A percentile compares a stretch with the other conserved stretches of the same genome.
Evolutionary conservation across 2,888 invertebrate genomes (phyloP).

Genomic region (Subacronicta megacephala): DNA sequence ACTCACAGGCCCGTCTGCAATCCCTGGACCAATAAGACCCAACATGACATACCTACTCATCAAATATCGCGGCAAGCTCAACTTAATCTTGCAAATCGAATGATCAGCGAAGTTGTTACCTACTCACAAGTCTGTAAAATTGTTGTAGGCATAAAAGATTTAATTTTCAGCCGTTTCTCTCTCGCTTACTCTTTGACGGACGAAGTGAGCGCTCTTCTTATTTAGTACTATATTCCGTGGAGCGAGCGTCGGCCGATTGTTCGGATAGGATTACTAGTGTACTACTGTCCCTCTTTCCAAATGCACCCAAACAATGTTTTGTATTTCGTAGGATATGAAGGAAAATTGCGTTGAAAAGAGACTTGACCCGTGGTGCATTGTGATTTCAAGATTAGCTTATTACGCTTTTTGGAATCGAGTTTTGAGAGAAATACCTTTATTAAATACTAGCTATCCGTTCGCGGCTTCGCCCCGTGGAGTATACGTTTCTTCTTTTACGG

Average conservation of each 20-base stretch:
- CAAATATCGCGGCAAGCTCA: no score
- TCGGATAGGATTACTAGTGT: conserved; percentile 63
- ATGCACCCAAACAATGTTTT: conserved; percentile 45
- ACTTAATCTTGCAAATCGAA: no score
- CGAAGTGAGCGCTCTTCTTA: conserved; percentile 62
- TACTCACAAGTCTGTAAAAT: no score
- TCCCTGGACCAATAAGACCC: no score
- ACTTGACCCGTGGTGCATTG: conserved; percentile 38
- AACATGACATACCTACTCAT: no score
- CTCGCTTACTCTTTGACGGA: conserved; percentile 53
- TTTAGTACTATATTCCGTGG: conserved; percentile 72
- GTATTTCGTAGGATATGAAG: conserved; percentile 41
- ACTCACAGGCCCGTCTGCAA: no score
- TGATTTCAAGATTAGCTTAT: conserved; percentile 29
- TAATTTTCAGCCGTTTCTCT: not conserved
- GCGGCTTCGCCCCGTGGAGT: no score
- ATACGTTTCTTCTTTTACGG: no score
- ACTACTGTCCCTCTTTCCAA: conserved; percentile 44
- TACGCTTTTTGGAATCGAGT: conserved; percentile 3
- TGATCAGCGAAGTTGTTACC: no score
- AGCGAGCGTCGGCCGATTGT: conserved; percentile 63
- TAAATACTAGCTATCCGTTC: no score
- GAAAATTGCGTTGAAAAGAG: conserved; percentile 42
- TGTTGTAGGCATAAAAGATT: conserved; percentile 8
- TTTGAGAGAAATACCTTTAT: conserved; percentile 12